Conservation (phyloP, 2,797 vertebrate species). For the Paramormyrops hopkinsi region DNA sequence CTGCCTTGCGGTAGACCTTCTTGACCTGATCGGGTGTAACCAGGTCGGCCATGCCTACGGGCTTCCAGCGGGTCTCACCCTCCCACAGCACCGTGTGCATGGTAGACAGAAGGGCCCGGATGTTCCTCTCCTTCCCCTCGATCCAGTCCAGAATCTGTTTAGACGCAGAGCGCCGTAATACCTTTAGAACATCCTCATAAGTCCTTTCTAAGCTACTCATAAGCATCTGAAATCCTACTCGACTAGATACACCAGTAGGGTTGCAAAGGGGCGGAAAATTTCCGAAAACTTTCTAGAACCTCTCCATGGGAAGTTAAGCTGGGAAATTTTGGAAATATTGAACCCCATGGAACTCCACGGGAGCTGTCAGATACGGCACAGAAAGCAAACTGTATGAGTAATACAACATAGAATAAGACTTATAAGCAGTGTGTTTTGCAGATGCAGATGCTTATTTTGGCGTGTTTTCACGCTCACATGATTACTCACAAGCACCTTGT, state of each 20-base stretch:
- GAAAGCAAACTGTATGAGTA: not conserved
- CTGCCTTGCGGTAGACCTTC: constrained; percentile 89
- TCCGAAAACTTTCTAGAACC: too few species aligned
- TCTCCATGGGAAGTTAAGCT: not conserved
- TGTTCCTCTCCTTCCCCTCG: constrained; percentile 96
- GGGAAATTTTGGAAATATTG: not conserved
- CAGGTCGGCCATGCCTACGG: constrained; percentile 92
- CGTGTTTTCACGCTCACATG: not conserved
- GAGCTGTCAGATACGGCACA: not conserved
- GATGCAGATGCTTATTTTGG: not conserved
- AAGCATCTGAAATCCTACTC: not conserved
- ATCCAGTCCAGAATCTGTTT: constrained; percentile 94
- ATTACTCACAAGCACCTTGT: not conserved
- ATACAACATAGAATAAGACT: not conserved
- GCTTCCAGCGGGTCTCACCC: constrained; percentile 93
- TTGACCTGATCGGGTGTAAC: constrained; percentile 97
- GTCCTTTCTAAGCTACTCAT: not conserved
- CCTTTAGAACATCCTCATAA: not conserved
- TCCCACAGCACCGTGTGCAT: constrained; percentile 98
- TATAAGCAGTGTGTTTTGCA: not conserved
- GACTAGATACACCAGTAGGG: not conserved
- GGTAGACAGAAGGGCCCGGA: constrained; percentile 90
- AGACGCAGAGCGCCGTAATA: not conserved
- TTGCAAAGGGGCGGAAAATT: not conserved
- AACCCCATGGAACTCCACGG: not conserved